Percentiles rank a stretch among this genome's conserved stretches.
Conservation (phyloP, 2,888 invertebrate genomes). For the Luperina nickerlii region DNA sequence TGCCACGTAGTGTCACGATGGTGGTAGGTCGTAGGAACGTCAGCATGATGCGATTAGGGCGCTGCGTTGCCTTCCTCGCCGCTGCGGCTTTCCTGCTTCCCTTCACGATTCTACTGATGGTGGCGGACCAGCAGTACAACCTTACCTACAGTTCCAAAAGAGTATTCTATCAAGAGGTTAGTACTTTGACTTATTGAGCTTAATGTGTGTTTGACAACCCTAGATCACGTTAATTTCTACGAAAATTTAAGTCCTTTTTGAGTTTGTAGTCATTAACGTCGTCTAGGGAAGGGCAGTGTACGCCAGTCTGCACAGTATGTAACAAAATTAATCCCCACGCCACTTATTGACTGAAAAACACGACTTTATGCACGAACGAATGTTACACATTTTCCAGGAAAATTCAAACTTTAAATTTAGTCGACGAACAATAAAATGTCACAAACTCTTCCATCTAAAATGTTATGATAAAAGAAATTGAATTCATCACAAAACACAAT, state of each 20-base stretch:
- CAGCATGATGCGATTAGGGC: constrained; percentile 88
- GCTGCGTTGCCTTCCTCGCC: constrained; percentile 91
- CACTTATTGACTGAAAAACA: constrained; percentile 33
- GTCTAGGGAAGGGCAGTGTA: constrained; percentile 4
- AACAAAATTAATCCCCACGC: constrained; percentile 40
- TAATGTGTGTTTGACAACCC: constrained; percentile 9
- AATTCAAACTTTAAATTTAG: constrained; percentile 3
- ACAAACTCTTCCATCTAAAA: constrained; percentile 14
- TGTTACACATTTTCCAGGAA: constrained; percentile 11
- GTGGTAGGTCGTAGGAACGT: constrained; percentile 83
- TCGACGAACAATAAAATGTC: constrained; percentile 13
- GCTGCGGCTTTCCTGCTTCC: constrained; percentile 91
- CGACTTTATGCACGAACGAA: constrained; percentile 33
- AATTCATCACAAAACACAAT: constrained; percentile 44
- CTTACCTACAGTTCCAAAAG: constrained; percentile 88
- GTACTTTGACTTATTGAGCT: constrained; percentile 54
- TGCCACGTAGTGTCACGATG: constrained; percentile 64
- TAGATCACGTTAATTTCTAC: constrained; percentile 15
- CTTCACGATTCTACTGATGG: constrained; percentile 91
- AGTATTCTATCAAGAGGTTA: constrained; percentile 90
- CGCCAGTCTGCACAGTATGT: constrained; percentile 24
- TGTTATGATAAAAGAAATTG: constrained; percentile 34
- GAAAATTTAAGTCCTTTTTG: not conserved
- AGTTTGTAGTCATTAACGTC: not conserved
- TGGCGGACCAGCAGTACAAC: constrained; percentile 91